Conservation (phyloP, 2,888 invertebrate species). For the Nomada lathburiana region DNA sequence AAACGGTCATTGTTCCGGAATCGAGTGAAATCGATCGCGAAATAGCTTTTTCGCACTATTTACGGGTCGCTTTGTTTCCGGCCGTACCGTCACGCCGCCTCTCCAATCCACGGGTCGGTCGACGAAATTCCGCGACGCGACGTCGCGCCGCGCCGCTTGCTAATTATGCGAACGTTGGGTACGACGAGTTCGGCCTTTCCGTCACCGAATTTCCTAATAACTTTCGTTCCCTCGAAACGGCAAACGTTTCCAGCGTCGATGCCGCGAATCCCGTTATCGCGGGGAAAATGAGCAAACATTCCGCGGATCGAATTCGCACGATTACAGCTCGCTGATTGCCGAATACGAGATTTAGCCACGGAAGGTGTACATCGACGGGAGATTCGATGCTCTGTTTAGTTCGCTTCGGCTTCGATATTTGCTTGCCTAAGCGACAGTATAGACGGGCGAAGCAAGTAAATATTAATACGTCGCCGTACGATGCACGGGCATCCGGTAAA, state of each 20-base stretch:
- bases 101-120: no score
- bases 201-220: conserved; percentile 6
- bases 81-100: neutral
- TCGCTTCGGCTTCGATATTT: conserved; percentile 73
- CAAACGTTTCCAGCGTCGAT: neutral
- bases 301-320: conserved; percentile 34
- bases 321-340: conserved; percentile 40
- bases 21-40: conserved; percentile 51
- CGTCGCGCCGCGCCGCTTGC: neutral
- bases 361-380: conserved; percentile 49
- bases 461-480: conserved; percentile 70
- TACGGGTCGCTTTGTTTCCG: conserved; percentile 29
- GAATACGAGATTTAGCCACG: conserved; percentile 38
- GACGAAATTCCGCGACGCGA: neutral
- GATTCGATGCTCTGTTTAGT: conserved; percentile 63
- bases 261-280: conserved; percentile 1
- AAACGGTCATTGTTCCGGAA: conserved; percentile 39
- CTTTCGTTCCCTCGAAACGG: conserved; percentile 16
- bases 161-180: neutral
- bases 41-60: conserved; percentile 44
- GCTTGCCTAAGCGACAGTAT: conserved; percentile 74
- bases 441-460: conserved; percentile 75
- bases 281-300: conserved; percentile 20
- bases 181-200: neutral
- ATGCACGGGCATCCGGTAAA: conserved; percentile 57